Evolutionary conservation across 2,113 vertebrate genomes (phyloP).

Genomic region (Lagopus muta): DNA sequence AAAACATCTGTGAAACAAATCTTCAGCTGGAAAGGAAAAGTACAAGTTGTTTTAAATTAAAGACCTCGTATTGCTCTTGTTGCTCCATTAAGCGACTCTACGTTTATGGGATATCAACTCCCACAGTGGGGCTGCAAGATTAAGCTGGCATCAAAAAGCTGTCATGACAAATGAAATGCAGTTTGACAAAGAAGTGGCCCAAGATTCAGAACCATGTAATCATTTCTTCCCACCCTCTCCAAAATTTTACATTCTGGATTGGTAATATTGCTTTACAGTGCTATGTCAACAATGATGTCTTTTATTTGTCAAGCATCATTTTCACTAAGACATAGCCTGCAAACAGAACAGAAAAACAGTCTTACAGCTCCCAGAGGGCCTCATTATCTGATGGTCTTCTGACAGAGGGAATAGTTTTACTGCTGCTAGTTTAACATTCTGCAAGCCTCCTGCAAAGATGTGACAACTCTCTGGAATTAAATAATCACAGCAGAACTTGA

Average conservation of each 20-base stretch:
- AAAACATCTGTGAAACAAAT: neutral
- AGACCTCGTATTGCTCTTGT: neutral
- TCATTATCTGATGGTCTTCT: neutral
- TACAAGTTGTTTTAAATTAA: neutral
- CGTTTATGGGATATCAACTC: neutral
- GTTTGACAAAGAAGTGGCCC: neutral
- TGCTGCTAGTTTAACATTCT: neutral
- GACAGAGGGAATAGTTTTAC: neutral
- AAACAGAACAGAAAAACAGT: neutral
- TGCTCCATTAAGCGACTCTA: neutral
- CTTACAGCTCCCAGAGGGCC: neutral
- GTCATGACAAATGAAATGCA: neutral
- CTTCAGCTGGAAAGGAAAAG: neutral
- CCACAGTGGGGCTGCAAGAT: neutral
- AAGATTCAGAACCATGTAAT: neutral
- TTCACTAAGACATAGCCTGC: neutral
- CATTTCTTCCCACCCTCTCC: neutral
- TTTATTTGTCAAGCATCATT: slow-evolving; percentile 7
- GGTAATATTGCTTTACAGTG: neutral
- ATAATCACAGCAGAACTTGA: neutral
- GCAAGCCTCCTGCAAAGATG: neutral
- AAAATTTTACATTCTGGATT: neutral
- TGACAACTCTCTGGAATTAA: neutral
- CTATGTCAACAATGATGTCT: neutral
- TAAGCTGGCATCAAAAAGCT: neutral